Base-by-base conservation (phyloP, 2,113 vertebrate genomes). In the Mirounga angustirostris region DNA sequence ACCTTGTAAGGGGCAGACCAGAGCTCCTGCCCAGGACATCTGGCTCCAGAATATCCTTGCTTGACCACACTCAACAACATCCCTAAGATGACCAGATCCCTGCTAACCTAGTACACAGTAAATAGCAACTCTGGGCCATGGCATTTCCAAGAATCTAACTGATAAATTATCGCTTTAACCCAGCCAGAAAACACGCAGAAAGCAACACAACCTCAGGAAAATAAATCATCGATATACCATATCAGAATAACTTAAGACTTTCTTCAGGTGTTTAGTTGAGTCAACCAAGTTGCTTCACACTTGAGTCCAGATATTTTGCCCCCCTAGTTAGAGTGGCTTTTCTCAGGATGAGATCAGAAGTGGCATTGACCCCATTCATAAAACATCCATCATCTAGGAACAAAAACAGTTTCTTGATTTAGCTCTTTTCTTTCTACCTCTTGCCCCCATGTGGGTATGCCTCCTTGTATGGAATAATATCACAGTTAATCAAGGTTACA, bases 381-480 rank as follows among this genome's bases (percentile, higher is more conserved):
- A 96, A 83, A 71, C 90, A 96, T 73, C 63, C 67, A 36, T 96
- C 94, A 91, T 91, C 21, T 5, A 40, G 36, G 58, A 93, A 89
- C 78, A 54, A 82, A 94, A 92, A 40, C 50, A 80, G 30, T 88
- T 82, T 86, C 85, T 91, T 2, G 10, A 67, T 78, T 97, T 73
- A 95, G 90, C 63, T 84, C n/a, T 40, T 63, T 65, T 71, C 36
- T 71, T 30, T 18, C 61, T 9, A 46, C 24, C 81, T 97, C 90
- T 58, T 95, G 67, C 54, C 93, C 69, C 82, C 94, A 24, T 40
- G 21, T 71, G 83, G 61, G 21, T 58, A n/a, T 18, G n/a, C 58
- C 92, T 97, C 76, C 92, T 84, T 61, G 69, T 40, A 50, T 90
- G 59, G 86, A 97, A 73, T 65, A 89, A 90, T 33, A 96, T 36